Conservation (phyloP, 2,888 invertebrate species). For the Boloria euphrosyne region DNA sequence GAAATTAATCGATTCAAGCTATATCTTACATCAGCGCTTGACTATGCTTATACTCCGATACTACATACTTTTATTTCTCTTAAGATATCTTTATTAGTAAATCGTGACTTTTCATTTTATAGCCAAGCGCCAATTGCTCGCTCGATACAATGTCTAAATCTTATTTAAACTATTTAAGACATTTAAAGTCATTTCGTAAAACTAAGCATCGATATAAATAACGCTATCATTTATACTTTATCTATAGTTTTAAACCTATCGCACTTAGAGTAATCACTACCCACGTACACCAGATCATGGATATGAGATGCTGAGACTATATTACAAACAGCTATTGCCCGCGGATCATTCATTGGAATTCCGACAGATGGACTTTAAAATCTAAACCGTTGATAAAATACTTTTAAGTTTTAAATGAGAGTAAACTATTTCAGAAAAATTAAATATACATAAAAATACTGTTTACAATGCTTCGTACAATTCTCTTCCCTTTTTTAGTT, state of each 20-base stretch:
- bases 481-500: no score
- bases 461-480: no score
- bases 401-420: no score
- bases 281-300: slow-evolving; percentile 64
- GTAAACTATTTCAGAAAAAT: no score
- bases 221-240: slow-evolving; percentile 76
- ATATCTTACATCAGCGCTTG: slow-evolving; percentile 65
- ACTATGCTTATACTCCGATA: slow-evolving; percentile 51
- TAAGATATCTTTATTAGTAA: slow-evolving; percentile 8
- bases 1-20: slow-evolving; percentile 68
- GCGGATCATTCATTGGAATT: slow-evolving; percentile 8
- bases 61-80: slow-evolving; percentile 9
- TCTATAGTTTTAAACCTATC: slow-evolving; percentile 72
- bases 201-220: slow-evolving; percentile 81
- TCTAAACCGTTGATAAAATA: background rate
- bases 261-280: slow-evolving; percentile 69
- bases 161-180: slow-evolving; percentile 74
- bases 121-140: slow-evolving; percentile 73
- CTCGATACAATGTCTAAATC: slow-evolving; percentile 67
- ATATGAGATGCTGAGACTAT: slow-evolving; percentile 69
- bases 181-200: slow-evolving; percentile 69
- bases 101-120: slow-evolving; percentile 42
- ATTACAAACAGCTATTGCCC: slow-evolving; percentile 30
- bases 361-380: background rate
- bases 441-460: no score